phyloP scores from a whole-genome alignment of 2,888 invertebrate species.

The Cephonodes hylas region DNA sequence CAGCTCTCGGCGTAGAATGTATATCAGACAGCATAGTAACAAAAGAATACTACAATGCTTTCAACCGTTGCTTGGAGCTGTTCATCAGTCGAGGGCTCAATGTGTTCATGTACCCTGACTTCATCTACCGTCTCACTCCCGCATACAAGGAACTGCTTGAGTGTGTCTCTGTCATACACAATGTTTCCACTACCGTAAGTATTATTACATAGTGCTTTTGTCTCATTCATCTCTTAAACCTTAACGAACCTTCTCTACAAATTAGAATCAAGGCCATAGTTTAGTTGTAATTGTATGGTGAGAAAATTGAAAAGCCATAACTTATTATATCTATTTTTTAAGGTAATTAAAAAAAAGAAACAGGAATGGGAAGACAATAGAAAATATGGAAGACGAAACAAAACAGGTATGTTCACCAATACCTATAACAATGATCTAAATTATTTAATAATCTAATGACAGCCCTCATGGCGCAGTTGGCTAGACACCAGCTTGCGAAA shows the following conservation, averaged over 20 bases:
- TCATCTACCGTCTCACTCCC: slow-evolving; percentile 46
- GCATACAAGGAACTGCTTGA: slow-evolving; percentile 39
- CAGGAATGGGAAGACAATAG: slow-evolving; percentile 33
- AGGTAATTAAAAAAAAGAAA: slow-evolving; percentile 45
- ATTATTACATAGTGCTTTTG: slow-evolving; percentile 4
- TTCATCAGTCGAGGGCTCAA: slow-evolving; percentile 48
- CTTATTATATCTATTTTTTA: slow-evolving; percentile 15
- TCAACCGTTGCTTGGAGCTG: slow-evolving; percentile 45
- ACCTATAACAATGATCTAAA: background rate
- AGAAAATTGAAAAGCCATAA: background rate
- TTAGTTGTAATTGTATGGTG: no score
- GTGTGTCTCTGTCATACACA: slow-evolving; percentile 45
- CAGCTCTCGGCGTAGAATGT: slow-evolving; percentile 51
- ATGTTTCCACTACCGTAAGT: slow-evolving; percentile 53
- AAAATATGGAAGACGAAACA: slow-evolving; percentile 14
- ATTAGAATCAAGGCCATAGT: no score
- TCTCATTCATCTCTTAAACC: no score
- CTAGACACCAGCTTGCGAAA: no score
- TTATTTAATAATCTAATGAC: no score
- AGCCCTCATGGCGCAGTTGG: no score
- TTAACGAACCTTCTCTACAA: no score
- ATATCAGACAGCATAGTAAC: slow-evolving; percentile 49
- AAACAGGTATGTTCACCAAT: slow-evolving; percentile 3
- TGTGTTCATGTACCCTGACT: slow-evolving; percentile 45
- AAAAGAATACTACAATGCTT: slow-evolving; percentile 51